phyloP scores from a whole-genome alignment of 1,140 invertebrate genomes.

The Anoplolepis gracilipes region DNA sequence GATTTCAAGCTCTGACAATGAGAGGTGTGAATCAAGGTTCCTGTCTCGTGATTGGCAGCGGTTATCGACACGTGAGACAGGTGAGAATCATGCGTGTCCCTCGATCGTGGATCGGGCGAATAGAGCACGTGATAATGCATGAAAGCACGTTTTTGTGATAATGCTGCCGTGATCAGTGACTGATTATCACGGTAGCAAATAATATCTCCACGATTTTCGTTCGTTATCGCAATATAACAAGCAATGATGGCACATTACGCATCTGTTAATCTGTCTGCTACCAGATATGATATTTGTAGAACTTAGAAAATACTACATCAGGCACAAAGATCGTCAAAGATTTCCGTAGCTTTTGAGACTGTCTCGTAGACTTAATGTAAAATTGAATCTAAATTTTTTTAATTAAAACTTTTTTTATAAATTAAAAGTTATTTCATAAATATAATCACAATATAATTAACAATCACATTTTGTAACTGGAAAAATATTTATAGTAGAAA shows the following conservation, averaged over 20 bases:
- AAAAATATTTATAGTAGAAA: neutral
- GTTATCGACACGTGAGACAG: slow-evolving; percentile 33
- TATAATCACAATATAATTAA: neutral
- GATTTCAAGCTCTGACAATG: neutral
- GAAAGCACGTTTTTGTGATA: slow-evolving; percentile 21
- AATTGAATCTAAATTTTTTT: neutral
- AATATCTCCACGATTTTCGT: neutral
- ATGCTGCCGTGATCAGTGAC: slow-evolving; percentile 46
- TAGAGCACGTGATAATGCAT: slow-evolving; percentile 48
- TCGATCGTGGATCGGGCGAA: neutral
- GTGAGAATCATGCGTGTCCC: slow-evolving; percentile 8
- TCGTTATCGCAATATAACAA: neutral
- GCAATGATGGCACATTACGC: too few relatives aligned
- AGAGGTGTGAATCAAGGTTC: slow-evolving; percentile 39
- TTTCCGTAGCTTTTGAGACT: neutral
- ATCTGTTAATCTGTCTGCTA: neutral
- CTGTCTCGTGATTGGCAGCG: slow-evolving; percentile 4
- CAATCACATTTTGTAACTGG: neutral
- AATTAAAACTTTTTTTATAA: neutral
- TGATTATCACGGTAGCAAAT: slow-evolving; percentile 30
- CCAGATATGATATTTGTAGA: neutral
- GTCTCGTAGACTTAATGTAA: neutral
- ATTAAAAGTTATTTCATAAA: neutral
- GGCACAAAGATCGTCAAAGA: neutral
- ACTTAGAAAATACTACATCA: neutral